Percentiles rank a stretch among this genome's conserved stretches.
phyloP scores from a whole-genome alignment of 2,797 vertebrate species.

The Petrocephalus schoutedeni region DNA sequence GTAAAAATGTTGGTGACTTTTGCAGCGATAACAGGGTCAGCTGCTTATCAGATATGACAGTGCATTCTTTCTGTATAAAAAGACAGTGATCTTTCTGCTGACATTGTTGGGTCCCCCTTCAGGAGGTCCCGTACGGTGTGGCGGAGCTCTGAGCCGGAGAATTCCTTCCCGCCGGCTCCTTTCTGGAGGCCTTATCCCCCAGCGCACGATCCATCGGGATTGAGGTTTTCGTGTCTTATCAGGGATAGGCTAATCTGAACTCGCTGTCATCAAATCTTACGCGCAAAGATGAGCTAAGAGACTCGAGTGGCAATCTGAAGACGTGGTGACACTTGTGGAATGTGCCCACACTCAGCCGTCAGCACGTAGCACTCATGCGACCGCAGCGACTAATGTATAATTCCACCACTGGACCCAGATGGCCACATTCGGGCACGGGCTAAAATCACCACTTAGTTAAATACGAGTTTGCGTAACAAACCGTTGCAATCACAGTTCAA shows the following conservation, averaged over 20 bases:
- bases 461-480: not conserved
- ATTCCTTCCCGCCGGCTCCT: not conserved
- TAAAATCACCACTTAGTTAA: not conserved
- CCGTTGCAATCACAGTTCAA: not conserved
- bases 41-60: not conserved
- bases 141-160: slow-evolving; percentile 7
- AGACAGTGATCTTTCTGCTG: not conserved
- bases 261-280: not conserved
- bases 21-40: not conserved
- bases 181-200: not conserved
- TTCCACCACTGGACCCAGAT: not conserved
- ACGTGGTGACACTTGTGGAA: not conserved
- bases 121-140: slow-evolving; percentile 41
- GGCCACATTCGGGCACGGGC: not conserved
- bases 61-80: not conserved
- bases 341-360: not conserved
- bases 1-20: too few species aligned
- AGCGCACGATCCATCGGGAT: slow-evolving; percentile 9
- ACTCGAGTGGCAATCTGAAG: not conserved
- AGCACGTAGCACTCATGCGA: not conserved
- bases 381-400: not conserved
- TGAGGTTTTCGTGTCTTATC: slow-evolving; percentile 16
- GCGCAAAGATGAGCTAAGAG: not conserved
- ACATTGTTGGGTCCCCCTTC: not conserved
- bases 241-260: slow-evolving; percentile 19